Evolutionary conservation across 2,113 vertebrate genomes (phyloP).

Genomic region (Thalassarche chlororhynchos): DNA sequence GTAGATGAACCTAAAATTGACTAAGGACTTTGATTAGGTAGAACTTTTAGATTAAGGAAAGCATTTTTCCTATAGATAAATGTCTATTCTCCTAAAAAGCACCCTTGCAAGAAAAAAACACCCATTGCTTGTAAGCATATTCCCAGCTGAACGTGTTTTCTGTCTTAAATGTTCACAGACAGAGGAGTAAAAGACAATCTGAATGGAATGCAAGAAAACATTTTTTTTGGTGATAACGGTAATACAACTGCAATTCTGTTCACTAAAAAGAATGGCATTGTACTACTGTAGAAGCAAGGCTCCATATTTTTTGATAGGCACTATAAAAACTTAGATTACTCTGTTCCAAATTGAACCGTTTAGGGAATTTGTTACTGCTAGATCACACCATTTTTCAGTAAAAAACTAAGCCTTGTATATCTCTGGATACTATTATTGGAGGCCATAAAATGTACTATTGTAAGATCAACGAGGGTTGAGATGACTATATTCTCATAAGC

Average conservation of each 20-base stretch:
- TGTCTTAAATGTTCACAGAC: neutral
- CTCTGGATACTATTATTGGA: conserved; percentile 57
- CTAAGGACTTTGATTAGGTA: neutral
- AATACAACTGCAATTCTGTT: conserved; percentile 30
- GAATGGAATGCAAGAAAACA: conserved; percentile 8
- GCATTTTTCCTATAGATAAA: neutral
- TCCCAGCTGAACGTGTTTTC: neutral
- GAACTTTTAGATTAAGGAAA: conserved; percentile 11
- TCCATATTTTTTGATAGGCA: conserved; percentile 43
- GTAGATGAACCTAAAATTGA: neutral
- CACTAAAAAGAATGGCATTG: neutral
- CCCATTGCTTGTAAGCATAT: neutral
- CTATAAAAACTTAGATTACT: conserved; percentile 71
- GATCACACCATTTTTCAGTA: conserved; percentile 50
- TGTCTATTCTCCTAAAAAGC: neutral
- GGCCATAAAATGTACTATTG: conserved; percentile 67
- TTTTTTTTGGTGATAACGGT: conserved; percentile 22
- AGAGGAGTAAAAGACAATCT: neutral
- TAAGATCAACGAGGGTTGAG: conserved; percentile 70
- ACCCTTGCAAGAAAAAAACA: neutral
- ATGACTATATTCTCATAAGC: conserved; percentile 72
- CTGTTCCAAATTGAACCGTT: conserved; percentile 62
- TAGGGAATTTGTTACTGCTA: conserved; percentile 47
- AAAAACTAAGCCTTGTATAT: conserved; percentile 51
- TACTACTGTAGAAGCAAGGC: conserved; percentile 8